Base-by-base conservation (phyloP, 2,888 invertebrate genomes). In the Clepsis dumicolana region DNA sequence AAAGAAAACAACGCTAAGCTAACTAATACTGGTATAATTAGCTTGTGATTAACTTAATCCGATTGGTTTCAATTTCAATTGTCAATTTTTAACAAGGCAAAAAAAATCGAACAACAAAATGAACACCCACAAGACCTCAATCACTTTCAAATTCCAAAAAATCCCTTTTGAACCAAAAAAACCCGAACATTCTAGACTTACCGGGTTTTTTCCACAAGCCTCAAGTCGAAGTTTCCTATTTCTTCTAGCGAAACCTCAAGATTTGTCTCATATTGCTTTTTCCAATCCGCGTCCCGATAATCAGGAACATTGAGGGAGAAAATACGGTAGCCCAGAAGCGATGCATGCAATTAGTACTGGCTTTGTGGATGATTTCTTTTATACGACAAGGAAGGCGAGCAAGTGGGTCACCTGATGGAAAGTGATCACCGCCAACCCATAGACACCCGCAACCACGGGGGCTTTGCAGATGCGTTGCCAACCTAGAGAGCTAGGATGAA, bases 241-340 rank as follows among this genome's bases (percentile, higher is more conserved):
- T 53, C 52, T 24, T 25, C 32, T 32, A 2, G 7, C 18, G 14
- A 16, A 25, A 60, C n/a, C 57, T 59, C 4, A 60, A 60, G 65
- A 65, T 65, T 65, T 65, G 61, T 44, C 25, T 44, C 32, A 53
- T 65, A 65, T 65, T 65, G 54, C 60, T 44, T 61, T 61, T n/a
- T 16, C 56, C 32, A 38, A 32, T 29, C 59, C 29, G 41, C 32
- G 25, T 61, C 60, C 44, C 29, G 16, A 61, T 65, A 24, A 61
- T 60, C n/a, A 41, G 41, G 50, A 29, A 53, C 52, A 60, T 56
- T 56, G 44, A n/a, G 1, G 14, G 0, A 50, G 64, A 64, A 48
- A 56, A 56, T 41, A 27, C 27, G 53, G 27, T 4, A n/a, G 29
- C n/a, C 54, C 24, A 21, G 14, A 38, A 32, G 32, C 14, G 54